These are phyloP conservation scores for Bradynema listronoti DNA, from an alignment of 1,140 invertebrate species.

Conservation along the genomic window DNA sequence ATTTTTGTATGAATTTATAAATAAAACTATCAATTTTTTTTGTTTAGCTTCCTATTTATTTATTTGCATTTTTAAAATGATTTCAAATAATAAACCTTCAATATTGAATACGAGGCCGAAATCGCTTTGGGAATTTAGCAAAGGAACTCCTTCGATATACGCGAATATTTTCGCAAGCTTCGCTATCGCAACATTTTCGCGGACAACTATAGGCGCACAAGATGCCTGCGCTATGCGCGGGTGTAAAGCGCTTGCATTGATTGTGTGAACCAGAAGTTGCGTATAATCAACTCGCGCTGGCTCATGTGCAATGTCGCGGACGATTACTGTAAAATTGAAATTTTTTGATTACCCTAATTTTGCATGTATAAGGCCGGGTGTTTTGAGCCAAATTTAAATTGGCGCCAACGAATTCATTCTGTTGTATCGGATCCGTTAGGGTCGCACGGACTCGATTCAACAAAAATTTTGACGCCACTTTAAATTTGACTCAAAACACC, in stretches of 20 bases:
- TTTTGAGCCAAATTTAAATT: no score
- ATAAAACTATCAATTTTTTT: no score
- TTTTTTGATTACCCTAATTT: neutral
- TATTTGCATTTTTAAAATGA: neutral
- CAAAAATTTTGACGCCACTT: no score
- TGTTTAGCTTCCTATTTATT: no score
- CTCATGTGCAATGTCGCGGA: neutral
- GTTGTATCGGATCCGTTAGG: no score
- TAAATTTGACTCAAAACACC: no score
- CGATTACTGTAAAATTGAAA: slow-evolving; percentile 8
- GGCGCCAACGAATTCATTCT: no score
- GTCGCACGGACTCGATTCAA: no score
- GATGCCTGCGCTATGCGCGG: slow-evolving; percentile 33
- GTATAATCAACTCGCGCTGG: slow-evolving; percentile 4
- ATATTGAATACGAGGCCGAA: slow-evolving; percentile 14
- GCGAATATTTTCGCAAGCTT: slow-evolving; percentile 24
- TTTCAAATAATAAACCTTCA: slow-evolving; percentile 17
- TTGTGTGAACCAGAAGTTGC: neutral
- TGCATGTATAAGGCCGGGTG: no score
- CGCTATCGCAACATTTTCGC: slow-evolving; percentile 26
- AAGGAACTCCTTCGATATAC: slow-evolving; percentile 12
- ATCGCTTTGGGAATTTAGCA: neutral
- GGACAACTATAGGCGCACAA: slow-evolving; percentile 32
- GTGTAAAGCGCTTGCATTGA: neutral
- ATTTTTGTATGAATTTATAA: no score